Base-by-base conservation (phyloP, 2,888 invertebrate genomes). In the Mythimna lalbum region DNA sequence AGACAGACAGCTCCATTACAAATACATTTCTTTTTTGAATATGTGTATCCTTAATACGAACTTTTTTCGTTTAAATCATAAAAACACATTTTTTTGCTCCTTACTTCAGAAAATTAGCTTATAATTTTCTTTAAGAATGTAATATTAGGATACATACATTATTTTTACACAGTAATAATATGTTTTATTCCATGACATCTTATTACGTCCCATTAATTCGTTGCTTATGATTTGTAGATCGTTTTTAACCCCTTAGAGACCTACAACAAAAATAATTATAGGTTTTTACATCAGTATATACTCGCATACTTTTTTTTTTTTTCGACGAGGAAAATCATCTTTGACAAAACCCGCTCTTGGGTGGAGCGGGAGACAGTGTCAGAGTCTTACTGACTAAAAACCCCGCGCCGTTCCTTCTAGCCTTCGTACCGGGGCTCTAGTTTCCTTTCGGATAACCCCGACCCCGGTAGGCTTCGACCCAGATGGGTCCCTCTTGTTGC, bases 151-250 rank as follows among this genome's bases (percentile, higher is more conserved):
- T 31, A 76, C 27, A 36, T 31, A 76, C 27, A 73, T 62, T 76
- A 66, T 80, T 76, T 80, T 67, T 67, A 21, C 14, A 50, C 33
- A 12, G 49, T 62, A 57, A 76, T 65, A 61, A 17, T 61, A 64
- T 64, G 21, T 73, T 3, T 53, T 63, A 74, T 39, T 55, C 0
- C 3, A 43, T 50, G 80, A 74, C 39, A 67, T 50, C 59, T 79
- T 74, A 74, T 80, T 76, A 62, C 27, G 19, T 79, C 73, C 27
- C 39, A 43, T 55, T 49, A 63, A 60, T 77, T 77, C 69, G 9
- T 56, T 31, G 21, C 33, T 56, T 19, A 53, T 36, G 19, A 27
- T 61, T 73, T 72, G 4, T 39, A 19, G 17, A 43, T 23, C 56
- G 21, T 63, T 7, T n/a, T 19, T 19, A 17, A 19, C 21, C 21